Conservation (phyloP, 2,888 invertebrate species). For the Andricus curvator region DNA sequence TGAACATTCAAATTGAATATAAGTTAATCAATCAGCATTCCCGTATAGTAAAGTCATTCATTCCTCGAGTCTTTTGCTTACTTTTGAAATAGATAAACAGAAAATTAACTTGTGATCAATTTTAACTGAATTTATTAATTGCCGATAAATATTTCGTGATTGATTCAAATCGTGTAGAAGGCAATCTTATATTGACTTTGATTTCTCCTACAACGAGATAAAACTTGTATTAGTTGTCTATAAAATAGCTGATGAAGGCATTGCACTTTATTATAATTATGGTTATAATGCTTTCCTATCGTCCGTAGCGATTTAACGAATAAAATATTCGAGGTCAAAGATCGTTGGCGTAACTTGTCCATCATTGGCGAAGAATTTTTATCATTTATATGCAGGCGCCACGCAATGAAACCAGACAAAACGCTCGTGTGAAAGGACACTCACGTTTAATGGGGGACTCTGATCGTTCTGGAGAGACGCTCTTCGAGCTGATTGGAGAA, state of each 20-base stretch:
- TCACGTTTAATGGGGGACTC: slow-evolving; percentile 59
- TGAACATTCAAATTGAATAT: slow-evolving; percentile 1
- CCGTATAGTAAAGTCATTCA: background rate
- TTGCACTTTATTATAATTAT: slow-evolving; percentile 28
- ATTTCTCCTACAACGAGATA: slow-evolving; percentile 2
- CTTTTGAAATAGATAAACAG: background rate
- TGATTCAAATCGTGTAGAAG: background rate
- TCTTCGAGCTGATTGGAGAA: slow-evolving; percentile 71
- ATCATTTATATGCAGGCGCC: slow-evolving; percentile 29
- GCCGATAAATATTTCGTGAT: background rate
- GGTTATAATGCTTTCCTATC: slow-evolving; percentile 18
- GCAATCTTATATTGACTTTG: background rate
- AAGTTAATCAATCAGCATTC: background rate
- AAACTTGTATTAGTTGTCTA: background rate
- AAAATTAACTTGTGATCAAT: background rate
- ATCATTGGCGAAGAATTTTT: slow-evolving; percentile 20
- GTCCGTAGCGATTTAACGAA: background rate
- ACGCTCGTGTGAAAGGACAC: slow-evolving; percentile 55
- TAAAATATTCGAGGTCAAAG: slow-evolving; percentile 33
- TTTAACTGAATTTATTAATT: background rate
- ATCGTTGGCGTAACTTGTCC: slow-evolving; percentile 33
- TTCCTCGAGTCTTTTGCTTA: background rate
- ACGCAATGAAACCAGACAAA: slow-evolving; percentile 35
- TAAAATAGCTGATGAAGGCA: slow-evolving; percentile 29
- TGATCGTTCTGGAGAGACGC: slow-evolving; percentile 65